These are phyloP conservation scores for Brachyalestes nurse DNA, from an alignment of 2,797 vertebrate genomes.

Conservation along the genomic window DNA sequence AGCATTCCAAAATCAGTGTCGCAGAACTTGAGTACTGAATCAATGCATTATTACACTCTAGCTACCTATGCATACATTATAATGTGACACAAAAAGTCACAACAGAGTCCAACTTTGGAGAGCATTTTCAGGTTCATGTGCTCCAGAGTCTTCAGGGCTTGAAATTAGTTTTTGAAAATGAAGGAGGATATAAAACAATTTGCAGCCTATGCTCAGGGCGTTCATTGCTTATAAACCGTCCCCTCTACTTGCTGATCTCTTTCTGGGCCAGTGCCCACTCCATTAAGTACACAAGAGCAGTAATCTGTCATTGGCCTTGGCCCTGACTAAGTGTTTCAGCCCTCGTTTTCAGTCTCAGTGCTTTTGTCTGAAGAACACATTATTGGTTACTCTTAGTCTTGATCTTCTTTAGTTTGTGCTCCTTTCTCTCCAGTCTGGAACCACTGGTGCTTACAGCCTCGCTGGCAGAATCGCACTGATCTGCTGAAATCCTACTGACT, in stretches of 20 bases:
- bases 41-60: too few species aligned
- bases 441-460: not conserved
- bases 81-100: not conserved
- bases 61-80: not conserved
- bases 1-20: too few species aligned
- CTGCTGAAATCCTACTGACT: too few species aligned
- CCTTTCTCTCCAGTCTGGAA: not conserved
- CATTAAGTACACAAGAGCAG: slow-evolving; percentile 15
- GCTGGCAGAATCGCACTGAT: not conserved
- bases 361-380: slow-evolving; percentile 3
- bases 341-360: not conserved
- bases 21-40: not conserved
- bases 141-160: not conserved
- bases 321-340: not conserved
- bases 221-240: slow-evolving; percentile 23
- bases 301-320: slow-evolving; percentile 22
- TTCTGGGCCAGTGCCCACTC: not conserved
- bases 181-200: slow-evolving; percentile 23
- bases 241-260: not conserved
- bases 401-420: not conserved
- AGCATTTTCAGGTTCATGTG: not conserved
- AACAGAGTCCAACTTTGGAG: not conserved
- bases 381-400: not conserved
- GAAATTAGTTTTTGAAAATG: slow-evolving; percentile 16
- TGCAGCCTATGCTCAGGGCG: not conserved